phyloP scores from a whole-genome alignment of 2,888 invertebrate genomes.

The Geotrupes spiniger region DNA sequence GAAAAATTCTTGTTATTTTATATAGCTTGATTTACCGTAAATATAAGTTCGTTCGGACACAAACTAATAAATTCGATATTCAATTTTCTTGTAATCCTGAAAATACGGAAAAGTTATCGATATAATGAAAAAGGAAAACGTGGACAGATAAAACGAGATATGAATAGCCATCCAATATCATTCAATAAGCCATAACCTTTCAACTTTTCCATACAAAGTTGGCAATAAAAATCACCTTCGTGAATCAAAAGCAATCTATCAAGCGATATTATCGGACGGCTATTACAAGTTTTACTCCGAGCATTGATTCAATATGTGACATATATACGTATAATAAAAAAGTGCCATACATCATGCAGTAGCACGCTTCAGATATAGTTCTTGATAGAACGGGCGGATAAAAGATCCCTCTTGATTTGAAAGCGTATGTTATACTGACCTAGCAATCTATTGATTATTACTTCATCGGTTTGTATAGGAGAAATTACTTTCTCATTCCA shows the following conservation, averaged over 20 bases:
- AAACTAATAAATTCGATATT: constrained; percentile 1
- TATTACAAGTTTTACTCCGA: constrained; percentile 40
- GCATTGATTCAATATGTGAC: constrained; percentile 32
- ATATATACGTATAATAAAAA: constrained; percentile 22
- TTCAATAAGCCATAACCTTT: constrained; percentile 17
- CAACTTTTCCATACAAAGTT: constrained; percentile 18
- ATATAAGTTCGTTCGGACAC: too few species aligned
- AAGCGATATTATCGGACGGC: constrained; percentile 45
- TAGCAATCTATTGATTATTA: neutral
- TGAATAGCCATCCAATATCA: constrained; percentile 11
- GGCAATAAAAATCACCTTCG: constrained; percentile 49
- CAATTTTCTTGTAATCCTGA: neutral
- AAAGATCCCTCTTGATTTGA: constrained; percentile 1
- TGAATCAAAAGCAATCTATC: constrained; percentile 48
- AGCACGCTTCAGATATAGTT: constrained; percentile 6
- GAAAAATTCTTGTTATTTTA: too few species aligned
- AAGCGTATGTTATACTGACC: constrained; percentile 2
- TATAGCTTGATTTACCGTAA: too few species aligned
- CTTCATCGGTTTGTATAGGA: too few species aligned
- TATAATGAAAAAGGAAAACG: constrained; percentile 2
- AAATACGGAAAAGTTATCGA: neutral
- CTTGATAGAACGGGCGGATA: constrained; percentile 2
- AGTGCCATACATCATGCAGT: constrained; percentile 19
- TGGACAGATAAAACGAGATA: constrained; percentile 13
- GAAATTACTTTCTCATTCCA: too few species aligned